Evolutionary conservation across 2,888 invertebrate genomes (phyloP).

Genomic region (Folsomia manolachei): DNA sequence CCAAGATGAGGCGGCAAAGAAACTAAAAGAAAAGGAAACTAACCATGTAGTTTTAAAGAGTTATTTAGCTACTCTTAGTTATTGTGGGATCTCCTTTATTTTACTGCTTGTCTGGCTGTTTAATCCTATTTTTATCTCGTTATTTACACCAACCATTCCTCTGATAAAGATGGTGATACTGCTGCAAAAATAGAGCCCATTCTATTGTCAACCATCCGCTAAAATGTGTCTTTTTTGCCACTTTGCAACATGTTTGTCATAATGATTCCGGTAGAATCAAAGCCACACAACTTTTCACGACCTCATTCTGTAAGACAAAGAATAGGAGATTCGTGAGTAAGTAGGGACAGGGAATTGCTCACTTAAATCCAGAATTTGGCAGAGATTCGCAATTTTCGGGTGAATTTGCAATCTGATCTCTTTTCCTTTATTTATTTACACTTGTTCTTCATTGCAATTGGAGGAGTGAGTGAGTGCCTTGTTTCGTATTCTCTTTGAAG

Average conservation of each 20-base stretch:
- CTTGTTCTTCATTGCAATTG: no score
- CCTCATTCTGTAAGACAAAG: no score
- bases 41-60: not conserved
- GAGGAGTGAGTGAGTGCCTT: no score
- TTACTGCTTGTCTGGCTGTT: not conserved
- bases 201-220: no score
- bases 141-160: not conserved
- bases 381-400: not conserved
- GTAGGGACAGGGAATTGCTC: not conserved
- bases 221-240: no score
- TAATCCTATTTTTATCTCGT: not conserved
- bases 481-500: not conserved
- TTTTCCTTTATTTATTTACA: not conserved
- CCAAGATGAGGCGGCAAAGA: not conserved
- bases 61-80: no score
- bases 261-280: no score
- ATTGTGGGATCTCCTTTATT: not conserved
- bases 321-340: no score
- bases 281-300: no score
- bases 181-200: no score
- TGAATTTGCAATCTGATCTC: not conserved
- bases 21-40: not conserved
- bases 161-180: no score
- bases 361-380: not conserved
- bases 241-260: no score